These are phyloP conservation scores for Eulimnadia texana DNA, from an alignment of 1,140 invertebrate species.

Conservation along the genomic window DNA sequence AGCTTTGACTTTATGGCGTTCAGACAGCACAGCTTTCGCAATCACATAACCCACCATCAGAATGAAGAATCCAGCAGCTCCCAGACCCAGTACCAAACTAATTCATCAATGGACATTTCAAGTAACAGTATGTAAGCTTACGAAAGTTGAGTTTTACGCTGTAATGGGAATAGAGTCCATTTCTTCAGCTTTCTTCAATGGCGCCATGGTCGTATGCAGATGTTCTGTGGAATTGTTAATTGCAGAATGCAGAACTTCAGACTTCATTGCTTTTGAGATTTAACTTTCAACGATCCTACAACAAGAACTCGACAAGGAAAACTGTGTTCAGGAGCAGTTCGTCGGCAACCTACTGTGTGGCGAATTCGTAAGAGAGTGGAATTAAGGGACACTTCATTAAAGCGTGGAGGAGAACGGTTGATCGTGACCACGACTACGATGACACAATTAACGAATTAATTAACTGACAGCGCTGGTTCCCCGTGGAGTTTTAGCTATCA, in stretches of 20 bases:
- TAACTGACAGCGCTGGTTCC: neutral
- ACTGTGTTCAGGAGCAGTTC: no score
- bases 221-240: neutral
- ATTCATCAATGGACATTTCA: neutral
- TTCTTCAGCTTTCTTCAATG: neutral
- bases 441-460: neutral
- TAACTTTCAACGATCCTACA: no score
- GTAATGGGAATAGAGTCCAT: neutral
- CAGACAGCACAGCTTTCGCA: neutral
- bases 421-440: neutral
- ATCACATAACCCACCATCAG: neutral
- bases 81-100: slow-evolving; percentile 7
- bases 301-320: no score
- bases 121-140: neutral
- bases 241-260: neutral
- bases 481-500: no score
- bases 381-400: neutral
- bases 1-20: neutral
- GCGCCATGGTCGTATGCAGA: neutral
- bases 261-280: neutral
- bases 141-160: neutral
- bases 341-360: no score
- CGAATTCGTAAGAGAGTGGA: no score
- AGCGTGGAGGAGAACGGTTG: neutral
- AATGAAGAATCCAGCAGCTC: neutral